Base-by-base conservation (phyloP, 2,113 vertebrate genomes). In the Numida meleagris region DNA sequence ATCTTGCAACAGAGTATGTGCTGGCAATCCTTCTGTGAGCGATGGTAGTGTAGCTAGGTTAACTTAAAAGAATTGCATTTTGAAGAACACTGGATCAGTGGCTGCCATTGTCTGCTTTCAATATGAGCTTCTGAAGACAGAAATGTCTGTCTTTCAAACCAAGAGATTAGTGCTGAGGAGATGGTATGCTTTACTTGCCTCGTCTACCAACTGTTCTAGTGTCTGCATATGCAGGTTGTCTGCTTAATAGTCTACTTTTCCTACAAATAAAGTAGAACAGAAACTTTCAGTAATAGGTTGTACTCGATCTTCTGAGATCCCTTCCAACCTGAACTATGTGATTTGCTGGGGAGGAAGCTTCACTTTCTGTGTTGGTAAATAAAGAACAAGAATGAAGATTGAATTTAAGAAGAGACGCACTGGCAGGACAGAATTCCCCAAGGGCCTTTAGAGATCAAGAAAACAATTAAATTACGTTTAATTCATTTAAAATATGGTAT, bases 1-100 rank as follows among this genome's bases (percentile, higher is more conserved):
- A 68, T 80, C 40, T 90, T 86, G 94, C 82, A 95, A 88, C 76
- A 45, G 73, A 95, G 70, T 59, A 31, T 40, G 78, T 81, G 61
- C 80, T 86, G 75, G 10, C 42, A 88, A 14, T 77, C 79, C 74
- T 89, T 24, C 51, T 86, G 23, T 62, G 36, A 62, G 25, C 45
- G 58, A 71, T 89, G 36, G 6, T 31, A 48, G 4, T 82, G 62
- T n/a, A 53, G 53, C 51, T 74, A 79, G 63, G 67, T 82, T 92
- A 73, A 76, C 70, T 53, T 68, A 34, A 12, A 83, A 68, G 23
- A 43, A n/a, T 15, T 85, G 53, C 10, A 2, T 40, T 34, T 42
- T 88, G 67, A 93, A 76, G 31, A 40, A n/a, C 43, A 2, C 23
- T 42, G 4, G 21, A 38, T 92, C 50, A 23, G 34, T 65, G 23